A percentile compares a stretch with the other conserved stretches of the same genome.
Conservation (phyloP, 2,888 invertebrate species). For the Hypercompe scribonia region DNA sequence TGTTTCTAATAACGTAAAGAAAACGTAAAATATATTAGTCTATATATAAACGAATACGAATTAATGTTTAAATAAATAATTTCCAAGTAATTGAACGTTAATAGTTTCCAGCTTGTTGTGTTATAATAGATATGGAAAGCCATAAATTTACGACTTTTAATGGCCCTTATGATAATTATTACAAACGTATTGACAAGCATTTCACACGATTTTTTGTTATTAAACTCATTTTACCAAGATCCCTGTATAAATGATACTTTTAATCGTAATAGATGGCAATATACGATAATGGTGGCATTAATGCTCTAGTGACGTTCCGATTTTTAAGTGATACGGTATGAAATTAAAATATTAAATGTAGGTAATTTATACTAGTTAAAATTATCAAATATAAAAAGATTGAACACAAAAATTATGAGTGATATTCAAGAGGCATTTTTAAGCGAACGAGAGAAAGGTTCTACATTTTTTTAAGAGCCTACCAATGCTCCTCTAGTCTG, state of each 20-base stretch:
- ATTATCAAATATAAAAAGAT: too few species aligned
- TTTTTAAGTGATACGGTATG: neutral
- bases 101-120: neutral
- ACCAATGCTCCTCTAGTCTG: too few species aligned
- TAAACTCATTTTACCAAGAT: neutral
- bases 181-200: neutral
- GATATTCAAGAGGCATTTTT: too few species aligned
- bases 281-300: neutral
- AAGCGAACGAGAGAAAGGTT: too few species aligned
- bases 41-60: neutral
- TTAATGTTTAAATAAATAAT: conserved; percentile 4
- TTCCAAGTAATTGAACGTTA: conserved; percentile 2
- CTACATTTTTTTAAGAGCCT: too few species aligned
- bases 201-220: neutral
- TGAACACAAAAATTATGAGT: too few species aligned
- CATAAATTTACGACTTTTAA: neutral
- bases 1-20: neutral
- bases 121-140: conserved; percentile 2
- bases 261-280: neutral
- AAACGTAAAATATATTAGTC: neutral
- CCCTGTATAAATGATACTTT: neutral
- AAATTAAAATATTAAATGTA: neutral
- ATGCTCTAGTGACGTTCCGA: neutral
- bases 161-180: neutral
- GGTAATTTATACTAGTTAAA: neutral